phyloP scores from a whole-genome alignment of 1,140 invertebrate genomes.

The Druon quercuslanigerum region DNA sequence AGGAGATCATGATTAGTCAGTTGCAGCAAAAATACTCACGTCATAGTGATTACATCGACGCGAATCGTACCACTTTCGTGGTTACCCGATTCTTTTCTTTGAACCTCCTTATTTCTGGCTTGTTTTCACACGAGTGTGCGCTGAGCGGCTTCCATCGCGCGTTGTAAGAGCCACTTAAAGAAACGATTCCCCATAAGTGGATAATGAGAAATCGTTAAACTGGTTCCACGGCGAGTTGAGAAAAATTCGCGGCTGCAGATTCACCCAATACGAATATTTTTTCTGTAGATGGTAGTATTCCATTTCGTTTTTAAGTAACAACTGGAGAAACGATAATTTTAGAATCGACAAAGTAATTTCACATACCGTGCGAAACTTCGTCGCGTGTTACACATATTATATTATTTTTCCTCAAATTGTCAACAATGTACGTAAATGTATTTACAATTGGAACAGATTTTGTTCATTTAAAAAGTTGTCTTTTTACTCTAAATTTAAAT shows the following conservation, averaged over 20 bases:
- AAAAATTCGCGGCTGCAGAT: background rate
- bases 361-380: too few relatives aligned
- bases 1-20: too few relatives aligned
- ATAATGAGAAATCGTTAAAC: slow-evolving; percentile 46
- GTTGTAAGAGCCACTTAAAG: slow-evolving; percentile 35
- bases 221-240: slow-evolving; percentile 9
- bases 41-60: background rate
- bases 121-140: slow-evolving; percentile 38
- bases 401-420: too few relatives aligned
- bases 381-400: too few relatives aligned
- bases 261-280: background rate
- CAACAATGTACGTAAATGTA: too few relatives aligned
- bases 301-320: too few relatives aligned
- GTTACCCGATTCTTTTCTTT: slow-evolving; percentile 12
- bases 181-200: slow-evolving; percentile 41
- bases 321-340: too few relatives aligned
- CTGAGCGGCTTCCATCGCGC: slow-evolving; percentile 1
- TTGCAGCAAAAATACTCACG: too few relatives aligned
- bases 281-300: background rate
- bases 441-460: too few relatives aligned
- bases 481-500: too few relatives aligned
- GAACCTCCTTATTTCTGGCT: slow-evolving; percentile 13
- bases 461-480: too few relatives aligned
- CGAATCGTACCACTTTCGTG: slow-evolving; percentile 6
- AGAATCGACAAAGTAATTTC: too few relatives aligned